Evolutionary conservation across 2,888 invertebrate species (phyloP).

Genomic region (Ochropacha duplaris): DNA sequence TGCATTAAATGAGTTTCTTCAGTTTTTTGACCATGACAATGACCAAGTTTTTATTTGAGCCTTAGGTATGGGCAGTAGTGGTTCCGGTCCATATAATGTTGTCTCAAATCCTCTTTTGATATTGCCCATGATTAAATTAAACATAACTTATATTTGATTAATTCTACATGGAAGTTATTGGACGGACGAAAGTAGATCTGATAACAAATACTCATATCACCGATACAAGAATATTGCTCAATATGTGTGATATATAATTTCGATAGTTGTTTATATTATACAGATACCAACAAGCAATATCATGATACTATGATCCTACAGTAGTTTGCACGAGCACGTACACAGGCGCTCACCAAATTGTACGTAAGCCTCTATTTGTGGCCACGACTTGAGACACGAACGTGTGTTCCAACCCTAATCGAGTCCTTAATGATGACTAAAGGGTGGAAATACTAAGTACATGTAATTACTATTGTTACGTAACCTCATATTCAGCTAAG

Average conservation of each 20-base stretch:
- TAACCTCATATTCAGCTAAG: too few relatives aligned
- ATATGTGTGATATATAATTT: background rate
- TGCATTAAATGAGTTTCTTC: too few relatives aligned
- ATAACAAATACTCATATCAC: background rate
- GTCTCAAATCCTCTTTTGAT: too few relatives aligned
- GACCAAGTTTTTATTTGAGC: too few relatives aligned
- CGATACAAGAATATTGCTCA: background rate
- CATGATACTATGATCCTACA: background rate
- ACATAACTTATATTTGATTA: too few relatives aligned
- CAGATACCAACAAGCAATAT: background rate
- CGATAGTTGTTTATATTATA: background rate
- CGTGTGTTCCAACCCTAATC: conserved; percentile 26
- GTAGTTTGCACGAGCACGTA: conserved; percentile 6
- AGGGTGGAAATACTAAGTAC: conserved; percentile 10
- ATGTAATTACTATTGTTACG: background rate
- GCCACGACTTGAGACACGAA: conserved; percentile 26
- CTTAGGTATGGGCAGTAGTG: too few relatives aligned
- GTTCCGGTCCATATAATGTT: too few relatives aligned
- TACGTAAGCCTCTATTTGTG: conserved; percentile 24
- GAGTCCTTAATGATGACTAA: conserved; percentile 30
- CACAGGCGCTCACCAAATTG: conserved; percentile 20
- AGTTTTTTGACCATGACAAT: too few relatives aligned
- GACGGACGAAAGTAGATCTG: too few relatives aligned
- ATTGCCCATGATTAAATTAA: too few relatives aligned
- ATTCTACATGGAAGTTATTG: too few relatives aligned